phyloP scores from a whole-genome alignment of 2,797 vertebrate species.

The Tauraco hartlaubi region DNA sequence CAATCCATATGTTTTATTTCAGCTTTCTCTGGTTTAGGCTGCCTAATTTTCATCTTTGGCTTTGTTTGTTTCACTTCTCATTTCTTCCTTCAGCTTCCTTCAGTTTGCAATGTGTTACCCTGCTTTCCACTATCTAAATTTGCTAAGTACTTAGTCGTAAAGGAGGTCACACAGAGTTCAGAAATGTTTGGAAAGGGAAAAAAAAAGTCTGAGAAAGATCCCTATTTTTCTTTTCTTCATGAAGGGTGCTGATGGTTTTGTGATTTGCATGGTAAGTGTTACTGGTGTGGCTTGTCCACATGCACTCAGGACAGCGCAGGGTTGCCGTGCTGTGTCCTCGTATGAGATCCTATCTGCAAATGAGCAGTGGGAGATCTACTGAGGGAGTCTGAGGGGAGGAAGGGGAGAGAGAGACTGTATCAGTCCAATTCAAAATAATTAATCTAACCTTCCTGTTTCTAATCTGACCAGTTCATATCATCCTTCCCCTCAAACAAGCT shows the following conservation, averaged over 20 bases:
- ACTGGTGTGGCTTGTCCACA: not conserved
- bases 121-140: slow-evolving; percentile 50
- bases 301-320: not conserved
- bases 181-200: slow-evolving; percentile 77
- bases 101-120: slow-evolving; percentile 17
- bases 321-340: not conserved
- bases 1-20: slow-evolving; percentile 26
- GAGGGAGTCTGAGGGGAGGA: not conserved
- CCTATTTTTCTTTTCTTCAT: slow-evolving; percentile 4
- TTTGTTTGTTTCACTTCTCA: slow-evolving; percentile 50
- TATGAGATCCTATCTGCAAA: not conserved
- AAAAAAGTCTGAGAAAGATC: slow-evolving; percentile 43
- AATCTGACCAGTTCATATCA: not conserved
- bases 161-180: slow-evolving; percentile 83
- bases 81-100: slow-evolving; percentile 45
- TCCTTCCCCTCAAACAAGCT: slow-evolving; percentile 10
- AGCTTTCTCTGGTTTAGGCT: slow-evolving; percentile 56
- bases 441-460: slow-evolving; percentile 15
- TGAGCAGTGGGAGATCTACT: not conserved
- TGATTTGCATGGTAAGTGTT: slow-evolving; percentile 12
- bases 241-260: slow-evolving; percentile 25
- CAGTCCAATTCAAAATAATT: not conserved
- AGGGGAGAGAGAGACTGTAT: not conserved
- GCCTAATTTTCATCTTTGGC: slow-evolving; percentile 58
- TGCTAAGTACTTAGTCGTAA: slow-evolving; percentile 56